A percentile compares a stretch with the other conserved stretches of the same genome.
Evolutionary conservation across 2,797 vertebrate species (phyloP).

Genomic region (Melanogrammus aeglefinus): DNA sequence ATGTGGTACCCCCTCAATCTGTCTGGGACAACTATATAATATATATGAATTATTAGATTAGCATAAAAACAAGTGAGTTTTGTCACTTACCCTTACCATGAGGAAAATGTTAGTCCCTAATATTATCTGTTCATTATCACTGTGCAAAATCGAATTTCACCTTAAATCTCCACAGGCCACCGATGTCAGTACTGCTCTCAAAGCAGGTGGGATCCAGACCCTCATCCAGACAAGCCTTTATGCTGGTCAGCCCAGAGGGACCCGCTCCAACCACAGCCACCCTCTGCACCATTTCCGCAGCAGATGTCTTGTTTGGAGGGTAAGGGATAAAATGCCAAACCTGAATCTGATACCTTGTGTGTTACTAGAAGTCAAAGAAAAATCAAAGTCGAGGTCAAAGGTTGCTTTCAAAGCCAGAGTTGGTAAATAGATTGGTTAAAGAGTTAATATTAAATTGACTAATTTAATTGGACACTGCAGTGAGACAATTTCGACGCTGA

Average conservation of each 20-base stretch:
- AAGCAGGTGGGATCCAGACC: constrained; percentile 83
- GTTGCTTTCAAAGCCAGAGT: not conserved
- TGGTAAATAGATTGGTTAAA: not conserved
- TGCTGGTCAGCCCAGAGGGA: constrained; percentile 74
- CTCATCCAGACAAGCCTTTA: constrained; percentile 85
- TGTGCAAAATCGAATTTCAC: constrained; percentile 48
- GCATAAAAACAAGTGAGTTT: not conserved
- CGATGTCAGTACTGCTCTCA: constrained; percentile 81
- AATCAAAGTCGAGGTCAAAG: not conserved
- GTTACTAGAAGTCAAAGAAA: not conserved
- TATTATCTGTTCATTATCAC: not conserved
- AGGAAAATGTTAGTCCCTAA: not conserved
- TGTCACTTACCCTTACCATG: too few relatives aligned
- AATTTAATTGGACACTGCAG: too few relatives aligned
- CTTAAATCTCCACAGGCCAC: constrained; percentile 85
- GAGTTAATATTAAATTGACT: not conserved
- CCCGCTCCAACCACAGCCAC: constrained; percentile 82
- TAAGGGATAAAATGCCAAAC: not conserved
- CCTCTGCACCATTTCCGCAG: constrained; percentile 46
- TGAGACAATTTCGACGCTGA: too few relatives aligned
- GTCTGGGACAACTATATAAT: not conserved
- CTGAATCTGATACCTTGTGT: not conserved
- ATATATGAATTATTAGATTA: not conserved
- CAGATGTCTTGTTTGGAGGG: not conserved
- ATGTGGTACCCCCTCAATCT: not conserved